Conservation (phyloP, 2,888 invertebrate species). For the Rhagophthalmus giganteus region DNA sequence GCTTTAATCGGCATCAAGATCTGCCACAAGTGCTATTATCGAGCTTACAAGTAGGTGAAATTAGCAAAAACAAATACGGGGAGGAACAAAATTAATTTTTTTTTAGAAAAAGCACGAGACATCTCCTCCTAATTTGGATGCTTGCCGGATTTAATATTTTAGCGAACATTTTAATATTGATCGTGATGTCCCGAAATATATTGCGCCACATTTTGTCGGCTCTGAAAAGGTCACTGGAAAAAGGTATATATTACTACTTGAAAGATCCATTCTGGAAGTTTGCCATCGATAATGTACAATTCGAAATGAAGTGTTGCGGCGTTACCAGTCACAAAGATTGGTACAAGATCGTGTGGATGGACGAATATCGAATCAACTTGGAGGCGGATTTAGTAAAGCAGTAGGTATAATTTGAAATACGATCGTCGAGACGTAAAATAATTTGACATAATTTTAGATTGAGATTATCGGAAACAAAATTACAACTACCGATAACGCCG, state of each 20-base stretch:
- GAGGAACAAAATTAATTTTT: not conserved
- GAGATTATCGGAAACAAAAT: conserved; percentile 56
- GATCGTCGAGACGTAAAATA: no score
- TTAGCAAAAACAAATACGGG: not conserved
- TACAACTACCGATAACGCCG: conserved; percentile 60
- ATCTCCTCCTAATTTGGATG: conserved; percentile 49
- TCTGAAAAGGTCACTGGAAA: conserved; percentile 59
- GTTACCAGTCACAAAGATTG: conserved; percentile 61
- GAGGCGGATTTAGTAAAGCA: conserved; percentile 42
- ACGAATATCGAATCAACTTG: conserved; percentile 55
- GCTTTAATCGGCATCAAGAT: conserved; percentile 51
- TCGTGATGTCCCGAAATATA: conserved; percentile 46
- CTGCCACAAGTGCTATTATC: conserved; percentile 48
- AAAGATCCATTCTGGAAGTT: conserved; percentile 62
- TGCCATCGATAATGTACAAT: conserved; percentile 63
- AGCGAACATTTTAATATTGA: conserved; percentile 47
- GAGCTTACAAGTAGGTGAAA: conserved; percentile 51
- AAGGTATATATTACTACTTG: conserved; percentile 62
- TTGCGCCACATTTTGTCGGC: conserved; percentile 52
- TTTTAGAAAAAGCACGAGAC: conserved; percentile 53
- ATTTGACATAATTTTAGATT: conserved; percentile 45
- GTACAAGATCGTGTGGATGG: conserved; percentile 64
- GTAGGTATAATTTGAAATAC: conserved; percentile 42
- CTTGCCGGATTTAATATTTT: conserved; percentile 48
- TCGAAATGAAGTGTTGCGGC: conserved; percentile 61